Base-by-base conservation (phyloP, 1,140 invertebrate species). In the Philopotamus ludificatus region DNA sequence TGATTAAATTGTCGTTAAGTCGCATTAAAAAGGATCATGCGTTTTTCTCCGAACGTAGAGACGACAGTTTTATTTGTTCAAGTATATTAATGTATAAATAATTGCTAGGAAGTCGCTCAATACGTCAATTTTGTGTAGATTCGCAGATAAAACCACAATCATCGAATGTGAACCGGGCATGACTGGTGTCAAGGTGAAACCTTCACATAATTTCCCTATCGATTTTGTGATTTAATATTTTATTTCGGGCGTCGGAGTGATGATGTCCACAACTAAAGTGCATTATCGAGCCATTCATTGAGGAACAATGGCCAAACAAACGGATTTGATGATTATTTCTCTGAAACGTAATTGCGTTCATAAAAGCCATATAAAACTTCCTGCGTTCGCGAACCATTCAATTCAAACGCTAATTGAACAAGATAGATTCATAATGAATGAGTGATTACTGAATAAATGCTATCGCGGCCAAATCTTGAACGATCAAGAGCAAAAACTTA, bases 321-420 rank as follows among this genome's bases (percentile, higher is more conserved):
- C 63, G 68, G 68, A 70, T 70, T 66, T 63, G 68, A 49, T 60
- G 68, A 70, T 70, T 65, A 66, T 70, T 70, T 69, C 58, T 42
- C 67, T 65, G 45, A 69, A 69, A 69, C 67, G 55, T 70, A 70
- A 70, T 70, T 70, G 68, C 68, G 64, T 70, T 53, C 63, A 60
- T 59, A 61, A 63, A 61, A 66, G 61, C 64, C 60, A 44, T 60
- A 66, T 44, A 70, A 66, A 65, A 66, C 64, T 66, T 66, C 64
- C 68, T 70, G 68, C 49, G 28, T 39, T 34, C 9, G 49, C 44
- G 42, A 18, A 49, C 20, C 10, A 25, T 26, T 25, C 21, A 25
- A 54, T 25, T 25, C 12, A 34, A 7, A 12, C 28, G 12, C 28
- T 4, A 34, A 34, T 34, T 34, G 12, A 34, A 34, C 4, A 4